phyloP scores from a whole-genome alignment of 2,113 vertebrate species.

The Plectropomus leopardus region DNA sequence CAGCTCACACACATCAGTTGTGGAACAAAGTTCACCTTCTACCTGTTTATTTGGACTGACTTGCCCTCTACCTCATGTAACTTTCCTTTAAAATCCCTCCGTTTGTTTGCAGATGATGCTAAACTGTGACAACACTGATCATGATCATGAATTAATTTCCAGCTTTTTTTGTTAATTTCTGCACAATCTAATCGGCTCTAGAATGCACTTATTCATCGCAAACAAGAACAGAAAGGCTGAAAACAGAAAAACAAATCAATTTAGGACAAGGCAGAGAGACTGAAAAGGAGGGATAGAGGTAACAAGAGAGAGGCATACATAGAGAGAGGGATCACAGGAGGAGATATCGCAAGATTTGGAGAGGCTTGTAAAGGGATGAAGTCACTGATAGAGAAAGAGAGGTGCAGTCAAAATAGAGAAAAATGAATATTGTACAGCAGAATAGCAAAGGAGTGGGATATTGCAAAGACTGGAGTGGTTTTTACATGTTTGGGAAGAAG shows the following conservation, averaged over 20 bases:
- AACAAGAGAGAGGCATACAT: neutral
- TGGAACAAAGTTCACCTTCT: neutral
- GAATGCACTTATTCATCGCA: neutral
- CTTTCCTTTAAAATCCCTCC: neutral
- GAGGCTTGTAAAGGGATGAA: slow-evolving; percentile 22
- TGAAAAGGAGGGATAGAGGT: neutral
- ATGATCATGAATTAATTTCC: neutral
- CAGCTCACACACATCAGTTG: neutral
- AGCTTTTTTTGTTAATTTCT: slow-evolving; percentile 11
- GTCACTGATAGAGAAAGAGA: neutral
- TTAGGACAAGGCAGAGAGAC: slow-evolving; percentile 9
- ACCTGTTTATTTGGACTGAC: slow-evolving; percentile 1
- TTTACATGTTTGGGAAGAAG: slow-evolving; percentile 14
- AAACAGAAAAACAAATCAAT: neutral
- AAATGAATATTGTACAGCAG: slow-evolving; percentile 10
- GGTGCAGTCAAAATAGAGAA: slow-evolving; percentile 21
- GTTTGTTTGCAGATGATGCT: slow-evolving; percentile 20
- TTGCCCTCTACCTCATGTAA: neutral
- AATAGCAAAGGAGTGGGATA: neutral
- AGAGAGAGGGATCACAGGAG: slow-evolving; percentile 15
- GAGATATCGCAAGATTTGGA: slow-evolving; percentile 25
- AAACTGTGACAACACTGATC: slow-evolving; percentile 19
- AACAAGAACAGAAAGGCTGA: neutral
- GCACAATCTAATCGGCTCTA: slow-evolving; percentile 1
- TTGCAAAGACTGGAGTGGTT: slow-evolving; percentile 2